These are phyloP conservation scores for Lutraria rhynchaena DNA, from an alignment of 1,140 invertebrate genomes.

Conservation along the genomic window DNA sequence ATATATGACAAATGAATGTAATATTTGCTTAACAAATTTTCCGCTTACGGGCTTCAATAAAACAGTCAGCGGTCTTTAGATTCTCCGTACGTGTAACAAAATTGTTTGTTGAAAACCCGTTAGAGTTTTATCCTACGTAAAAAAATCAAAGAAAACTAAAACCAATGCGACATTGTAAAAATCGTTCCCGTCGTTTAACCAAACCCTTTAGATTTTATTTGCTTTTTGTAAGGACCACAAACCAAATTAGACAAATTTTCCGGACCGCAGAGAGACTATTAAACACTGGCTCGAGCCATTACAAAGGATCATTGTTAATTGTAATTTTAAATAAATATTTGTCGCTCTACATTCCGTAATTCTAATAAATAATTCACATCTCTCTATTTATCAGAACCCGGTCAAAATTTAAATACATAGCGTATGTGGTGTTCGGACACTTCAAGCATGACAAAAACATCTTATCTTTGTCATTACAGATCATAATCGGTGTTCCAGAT, in stretches of 20 bases:
- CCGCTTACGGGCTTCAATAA: neutral
- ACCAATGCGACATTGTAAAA: conserved; percentile 43
- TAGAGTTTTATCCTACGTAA: neutral
- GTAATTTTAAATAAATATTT: conserved; percentile 22
- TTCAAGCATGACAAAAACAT: no score
- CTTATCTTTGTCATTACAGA: no score
- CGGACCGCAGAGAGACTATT: neutral
- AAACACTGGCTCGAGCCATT: conserved; percentile 22
- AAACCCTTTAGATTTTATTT: conserved; percentile 16
- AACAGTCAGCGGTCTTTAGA: conserved; percentile 10
- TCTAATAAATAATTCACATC: no score
- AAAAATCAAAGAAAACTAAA: conserved; percentile 57
- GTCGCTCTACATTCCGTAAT: no score
- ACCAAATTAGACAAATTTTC: conserved; percentile 23
- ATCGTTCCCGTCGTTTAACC: conserved; percentile 2
- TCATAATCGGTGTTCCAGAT: no score
- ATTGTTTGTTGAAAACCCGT: conserved; percentile 20
- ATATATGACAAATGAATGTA: conserved; percentile 20
- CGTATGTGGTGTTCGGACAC: no score
- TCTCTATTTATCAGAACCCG: no score
- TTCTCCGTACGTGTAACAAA: neutral
- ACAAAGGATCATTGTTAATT: conserved; percentile 1
- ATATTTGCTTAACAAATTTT: conserved; percentile 32
- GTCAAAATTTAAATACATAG: no score
- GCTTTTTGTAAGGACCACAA: conserved; percentile 1